phyloP scores from a whole-genome alignment of 2,888 invertebrate genomes.

The Zhuqinia jingwanae region DNA sequence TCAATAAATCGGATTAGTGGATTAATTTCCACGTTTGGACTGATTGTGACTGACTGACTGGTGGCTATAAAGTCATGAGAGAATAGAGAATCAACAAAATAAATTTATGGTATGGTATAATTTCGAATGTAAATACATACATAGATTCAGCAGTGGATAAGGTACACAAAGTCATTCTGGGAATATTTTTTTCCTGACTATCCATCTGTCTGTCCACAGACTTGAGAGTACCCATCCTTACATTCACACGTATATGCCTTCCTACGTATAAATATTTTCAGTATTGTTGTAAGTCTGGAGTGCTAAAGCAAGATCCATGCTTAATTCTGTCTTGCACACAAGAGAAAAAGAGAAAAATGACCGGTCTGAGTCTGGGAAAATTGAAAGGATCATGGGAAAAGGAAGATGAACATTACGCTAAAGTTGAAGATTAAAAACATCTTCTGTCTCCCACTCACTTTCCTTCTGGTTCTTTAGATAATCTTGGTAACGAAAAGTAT shows the following conservation, averaged over 20 bases:
- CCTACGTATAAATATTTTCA: neutral
- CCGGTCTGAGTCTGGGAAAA: slow-evolving; percentile 18
- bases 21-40: slow-evolving; percentile 32
- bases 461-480: neutral
- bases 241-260: neutral
- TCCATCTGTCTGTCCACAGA: neutral
- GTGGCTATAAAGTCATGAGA: neutral
- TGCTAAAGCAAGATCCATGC: neutral
- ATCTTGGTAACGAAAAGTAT: neutral
- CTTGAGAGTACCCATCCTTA: neutral
- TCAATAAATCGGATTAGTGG: slow-evolving; percentile 63
- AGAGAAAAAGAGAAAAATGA: slow-evolving; percentile 25
- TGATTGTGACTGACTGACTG: slow-evolving; percentile 12
- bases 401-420: slow-evolving; percentile 18
- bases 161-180: slow-evolving; percentile 24
- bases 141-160: neutral
- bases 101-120: no score
- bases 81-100: neutral
- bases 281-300: neutral
- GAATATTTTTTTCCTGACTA: neutral
- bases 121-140: no score
- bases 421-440: slow-evolving; percentile 37
- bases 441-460: neutral
- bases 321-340: neutral
- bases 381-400: slow-evolving; percentile 38